Percentiles rank a stretch among this genome's conserved stretches.
Conservation (phyloP, 2,113 vertebrate genomes). For the Morphnarchus princeps region DNA sequence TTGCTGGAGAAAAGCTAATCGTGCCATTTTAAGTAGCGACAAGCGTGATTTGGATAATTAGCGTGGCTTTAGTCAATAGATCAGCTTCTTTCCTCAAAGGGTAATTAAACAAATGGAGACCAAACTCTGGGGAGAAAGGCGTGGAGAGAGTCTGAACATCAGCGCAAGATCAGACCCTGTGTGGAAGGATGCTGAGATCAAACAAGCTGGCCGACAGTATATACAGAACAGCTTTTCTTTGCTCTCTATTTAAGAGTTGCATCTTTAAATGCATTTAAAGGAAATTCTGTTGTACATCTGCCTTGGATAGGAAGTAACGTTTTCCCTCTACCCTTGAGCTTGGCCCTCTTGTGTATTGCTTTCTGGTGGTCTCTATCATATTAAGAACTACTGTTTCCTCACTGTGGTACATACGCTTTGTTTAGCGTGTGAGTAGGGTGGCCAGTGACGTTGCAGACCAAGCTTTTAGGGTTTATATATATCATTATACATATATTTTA, state of each 20-base stretch:
- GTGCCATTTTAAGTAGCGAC: not conserved
- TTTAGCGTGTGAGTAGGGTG: not conserved
- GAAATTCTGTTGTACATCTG: not conserved
- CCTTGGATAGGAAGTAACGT: not conserved
- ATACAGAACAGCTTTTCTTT: not conserved
- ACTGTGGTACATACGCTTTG: not conserved
- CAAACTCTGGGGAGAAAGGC: not conserved
- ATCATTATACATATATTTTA: not conserved
- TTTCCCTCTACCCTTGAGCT: not conserved
- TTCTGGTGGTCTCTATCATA: not conserved
- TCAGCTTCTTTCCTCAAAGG: not conserved
- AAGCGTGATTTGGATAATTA: not conserved
- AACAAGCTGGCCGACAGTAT: not conserved
- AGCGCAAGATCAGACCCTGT: not conserved
- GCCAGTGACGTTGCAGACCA: not conserved
- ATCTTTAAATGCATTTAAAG: not conserved
- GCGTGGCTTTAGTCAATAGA: not conserved
- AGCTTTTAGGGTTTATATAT: not conserved
- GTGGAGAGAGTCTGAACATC: not conserved
- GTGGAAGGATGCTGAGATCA: not conserved
- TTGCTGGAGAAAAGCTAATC: not conserved
- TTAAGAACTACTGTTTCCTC: not conserved
- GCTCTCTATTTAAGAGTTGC: not conserved
- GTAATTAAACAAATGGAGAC: not conserved
- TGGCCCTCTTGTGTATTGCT: not conserved